Evolutionary conservation across 2,113 vertebrate genomes (phyloP).

Genomic region (Neopipo cinnamomea): DNA sequence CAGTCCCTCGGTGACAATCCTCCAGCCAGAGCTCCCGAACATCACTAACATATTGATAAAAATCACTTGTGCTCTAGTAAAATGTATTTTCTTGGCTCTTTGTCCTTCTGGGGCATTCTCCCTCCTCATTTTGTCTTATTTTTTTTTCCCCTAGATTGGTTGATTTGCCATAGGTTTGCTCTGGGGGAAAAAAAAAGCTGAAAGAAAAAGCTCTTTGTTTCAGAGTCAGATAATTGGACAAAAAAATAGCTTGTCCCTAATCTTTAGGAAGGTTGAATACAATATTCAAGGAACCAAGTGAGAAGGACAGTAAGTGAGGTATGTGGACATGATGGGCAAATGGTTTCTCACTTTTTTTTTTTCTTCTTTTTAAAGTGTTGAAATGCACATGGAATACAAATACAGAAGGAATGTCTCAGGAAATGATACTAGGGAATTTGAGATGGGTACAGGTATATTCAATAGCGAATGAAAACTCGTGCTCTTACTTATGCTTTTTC

Average conservation of each 20-base stretch:
- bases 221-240: neutral
- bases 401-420: neutral
- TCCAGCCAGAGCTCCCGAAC: neutral
- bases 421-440: neutral
- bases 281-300: neutral
- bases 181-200: no score
- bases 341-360: neutral
- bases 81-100: neutral
- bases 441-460: neutral
- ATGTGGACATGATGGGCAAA: neutral
- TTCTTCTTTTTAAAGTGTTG: neutral
- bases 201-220: neutral
- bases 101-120: neutral
- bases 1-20: neutral
- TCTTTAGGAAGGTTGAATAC: neutral
- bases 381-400: neutral
- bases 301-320: neutral
- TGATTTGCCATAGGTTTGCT: neutral
- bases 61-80: neutral
- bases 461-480: neutral
- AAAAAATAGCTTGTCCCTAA: neutral
- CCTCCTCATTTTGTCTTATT: rapidly evolving
- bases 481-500: neutral
- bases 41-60: neutral
- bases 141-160: neutral